Evolutionary conservation across 2,888 invertebrate species (phyloP).

Genomic region (Volucella bombylans): DNA sequence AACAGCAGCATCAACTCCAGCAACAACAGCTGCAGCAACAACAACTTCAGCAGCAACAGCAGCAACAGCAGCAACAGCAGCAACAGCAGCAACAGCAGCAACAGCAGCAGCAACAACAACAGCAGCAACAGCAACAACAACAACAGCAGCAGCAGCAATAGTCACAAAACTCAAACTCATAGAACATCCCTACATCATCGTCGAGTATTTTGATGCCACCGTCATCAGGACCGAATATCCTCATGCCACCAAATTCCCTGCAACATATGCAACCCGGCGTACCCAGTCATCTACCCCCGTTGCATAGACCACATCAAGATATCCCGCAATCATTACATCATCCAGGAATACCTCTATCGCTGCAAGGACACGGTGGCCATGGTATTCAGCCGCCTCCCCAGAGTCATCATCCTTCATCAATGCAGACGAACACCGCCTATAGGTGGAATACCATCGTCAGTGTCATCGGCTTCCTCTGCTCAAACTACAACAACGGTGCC

Average conservation of each 20-base stretch:
- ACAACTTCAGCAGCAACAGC: no score
- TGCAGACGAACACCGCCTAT: constrained; percentile 81
- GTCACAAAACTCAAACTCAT: constrained; percentile 73
- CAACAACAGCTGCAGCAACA: constrained; percentile 74
- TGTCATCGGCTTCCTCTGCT: constrained; percentile 77
- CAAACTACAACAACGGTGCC: constrained; percentile 80
- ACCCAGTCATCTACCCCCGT: constrained; percentile 77
- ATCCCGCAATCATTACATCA: constrained; percentile 82
- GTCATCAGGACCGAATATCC: constrained; percentile 76
- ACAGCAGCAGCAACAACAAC: constrained; percentile 65
- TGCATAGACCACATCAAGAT: constrained; percentile 82
- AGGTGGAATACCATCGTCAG: constrained; percentile 79
- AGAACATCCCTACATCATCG: constrained; percentile 72
- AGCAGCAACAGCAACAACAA: constrained; percentile 74
- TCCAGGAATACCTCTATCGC: constrained; percentile 79
- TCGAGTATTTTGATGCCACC: constrained; percentile 83
- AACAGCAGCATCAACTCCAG: constrained; percentile 76
- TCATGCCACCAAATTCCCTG: constrained; percentile 77
- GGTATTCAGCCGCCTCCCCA: constrained; percentile 78
- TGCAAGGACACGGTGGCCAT: constrained; percentile 78
- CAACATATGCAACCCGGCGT: constrained; percentile 75
- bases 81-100: constrained; percentile 72
- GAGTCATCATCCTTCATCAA: constrained; percentile 77
- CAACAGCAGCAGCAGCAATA: constrained; percentile 37
- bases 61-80: no score